These are phyloP conservation scores for Galemys pyrenaicus DNA, from an alignment of 2,113 vertebrate species.

Conservation along the genomic window DNA sequence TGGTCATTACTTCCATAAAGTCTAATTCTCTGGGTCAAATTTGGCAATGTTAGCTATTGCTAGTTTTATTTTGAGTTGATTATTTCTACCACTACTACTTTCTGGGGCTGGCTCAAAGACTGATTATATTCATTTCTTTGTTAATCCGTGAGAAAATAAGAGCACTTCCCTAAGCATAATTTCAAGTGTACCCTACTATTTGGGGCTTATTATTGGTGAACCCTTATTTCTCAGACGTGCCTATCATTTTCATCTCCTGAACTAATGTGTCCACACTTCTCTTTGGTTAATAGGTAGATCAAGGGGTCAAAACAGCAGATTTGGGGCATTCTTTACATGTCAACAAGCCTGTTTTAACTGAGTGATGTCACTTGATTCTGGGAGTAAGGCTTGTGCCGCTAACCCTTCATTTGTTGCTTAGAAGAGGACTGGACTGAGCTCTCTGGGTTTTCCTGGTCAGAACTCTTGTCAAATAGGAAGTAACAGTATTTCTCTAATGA, in stretches of 20 bases:
- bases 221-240: background rate
- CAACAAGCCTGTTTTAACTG: background rate
- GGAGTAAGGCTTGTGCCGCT: background rate
- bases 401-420: too few species aligned
- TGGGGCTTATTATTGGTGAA: background rate
- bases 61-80: background rate
- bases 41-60: background rate
- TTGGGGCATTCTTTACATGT: background rate
- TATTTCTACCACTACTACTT: background rate
- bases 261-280: background rate
- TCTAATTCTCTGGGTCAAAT: conserved; percentile 22
- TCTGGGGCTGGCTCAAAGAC: background rate
- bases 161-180: background rate
- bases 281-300: background rate
- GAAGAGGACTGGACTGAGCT: background rate
- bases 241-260: background rate
- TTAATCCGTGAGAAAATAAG: background rate
- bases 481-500: background rate
- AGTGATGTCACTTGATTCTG: background rate
- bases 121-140: background rate
- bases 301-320: background rate
- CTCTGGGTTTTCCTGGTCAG: background rate
- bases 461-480: background rate
- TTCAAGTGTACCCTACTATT: background rate
- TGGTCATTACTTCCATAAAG: conserved; percentile 4